Base-by-base conservation (phyloP, 2,113 vertebrate species). In the Nestor notabilis region DNA sequence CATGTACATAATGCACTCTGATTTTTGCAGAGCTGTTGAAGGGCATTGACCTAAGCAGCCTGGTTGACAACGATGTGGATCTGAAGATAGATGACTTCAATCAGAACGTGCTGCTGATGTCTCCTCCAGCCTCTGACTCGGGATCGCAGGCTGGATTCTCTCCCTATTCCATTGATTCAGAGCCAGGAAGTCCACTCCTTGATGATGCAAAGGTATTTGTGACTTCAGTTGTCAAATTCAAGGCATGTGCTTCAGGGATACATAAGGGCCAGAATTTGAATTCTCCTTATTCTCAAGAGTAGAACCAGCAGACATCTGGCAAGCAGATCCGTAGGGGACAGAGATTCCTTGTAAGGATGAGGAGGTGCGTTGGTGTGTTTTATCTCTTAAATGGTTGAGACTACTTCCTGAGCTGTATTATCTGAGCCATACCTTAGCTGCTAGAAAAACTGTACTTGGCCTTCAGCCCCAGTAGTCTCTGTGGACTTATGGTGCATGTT, bases 81-180 rank as follows among this genome's bases (percentile, higher is more conserved):
- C 96, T 99, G 82, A 99, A 99, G 98, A 98, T 98, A 7, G 98
- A 98, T 65, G 98, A 98, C 89, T 98, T 98, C 93, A 98, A 98
- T 66, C 98, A 99, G 86, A 99, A 99, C 1, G 94, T 98, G 94
- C 96, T 99, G 79, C 98, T 99, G 96, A 99, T 99, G 99, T 99
- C 99, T 35, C 99, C 99, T 65, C 99, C 99, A 9, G 99, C 99
- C 11, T 99, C 99, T 3, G 99, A 99, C 93, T 99, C 99, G 0
- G 99, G 99, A 11, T 99, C 99, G 33, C 99, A 99, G 71, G 98
- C 98, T 50, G 99, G 99, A 88, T 99, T 99, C 95, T 99, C 99
- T 41, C 99, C 99, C 3, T 99, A 99, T 97, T 99, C 99, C 76
- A 98, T 99, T 28, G 99, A 99, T 96, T 99, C 99, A 2, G 99